Percentiles rank a stretch among this genome's conserved stretches.
phyloP scores from a whole-genome alignment of 2,113 vertebrate genomes.

The Chiloscyllium plagiosum region DNA sequence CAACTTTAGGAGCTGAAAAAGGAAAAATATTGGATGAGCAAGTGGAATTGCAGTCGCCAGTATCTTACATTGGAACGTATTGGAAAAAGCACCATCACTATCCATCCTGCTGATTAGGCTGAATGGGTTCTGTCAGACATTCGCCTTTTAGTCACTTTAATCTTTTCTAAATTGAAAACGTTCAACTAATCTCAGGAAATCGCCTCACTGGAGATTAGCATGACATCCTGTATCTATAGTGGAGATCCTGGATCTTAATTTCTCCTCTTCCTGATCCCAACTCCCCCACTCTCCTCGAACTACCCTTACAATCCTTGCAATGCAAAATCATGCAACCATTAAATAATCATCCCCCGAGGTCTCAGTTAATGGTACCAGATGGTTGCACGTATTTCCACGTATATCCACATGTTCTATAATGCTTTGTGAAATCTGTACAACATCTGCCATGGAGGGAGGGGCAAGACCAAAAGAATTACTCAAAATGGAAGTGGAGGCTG shows the following conservation, averaged over 20 bases:
- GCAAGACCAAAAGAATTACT: neutral
- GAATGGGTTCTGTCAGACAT: neutral
- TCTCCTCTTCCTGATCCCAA: neutral
- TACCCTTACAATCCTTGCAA: neutral
- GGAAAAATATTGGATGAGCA: neutral
- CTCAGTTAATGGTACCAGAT: neutral
- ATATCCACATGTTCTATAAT: neutral
- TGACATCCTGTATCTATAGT: neutral
- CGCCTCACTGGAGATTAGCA: neutral
- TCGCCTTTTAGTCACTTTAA: neutral
- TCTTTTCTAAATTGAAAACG: neutral
- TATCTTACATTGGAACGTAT: neutral
- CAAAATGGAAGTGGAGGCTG: neutral
- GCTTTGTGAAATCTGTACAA: neutral
- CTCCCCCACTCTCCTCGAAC: too few relatives aligned
- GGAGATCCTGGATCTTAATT: neutral
- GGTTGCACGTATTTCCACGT: neutral
- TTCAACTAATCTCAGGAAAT: neutral
- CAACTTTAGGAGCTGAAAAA: neutral
- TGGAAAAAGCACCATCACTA: neutral
- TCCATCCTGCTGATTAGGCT: neutral
- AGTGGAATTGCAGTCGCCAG: neutral
- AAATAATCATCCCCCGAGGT: neutral
- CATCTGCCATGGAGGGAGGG: neutral
- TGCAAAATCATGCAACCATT: neutral